Evolutionary conservation across 2,888 invertebrate genomes (phyloP).

Genomic region (Argynnis bischoffii): DNA sequence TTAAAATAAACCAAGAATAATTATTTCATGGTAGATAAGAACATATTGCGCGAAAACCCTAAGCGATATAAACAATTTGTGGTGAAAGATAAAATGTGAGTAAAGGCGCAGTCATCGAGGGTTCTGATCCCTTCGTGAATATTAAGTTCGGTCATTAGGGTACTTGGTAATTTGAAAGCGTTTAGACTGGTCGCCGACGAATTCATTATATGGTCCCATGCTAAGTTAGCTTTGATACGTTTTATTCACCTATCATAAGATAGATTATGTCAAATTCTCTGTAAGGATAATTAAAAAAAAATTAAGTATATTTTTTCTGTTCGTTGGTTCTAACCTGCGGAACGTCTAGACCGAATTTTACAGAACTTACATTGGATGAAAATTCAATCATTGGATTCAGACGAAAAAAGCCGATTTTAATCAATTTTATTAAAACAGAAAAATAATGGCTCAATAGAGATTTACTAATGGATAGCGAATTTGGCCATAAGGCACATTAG

Average conservation of each 20-base stretch:
- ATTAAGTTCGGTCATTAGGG: conserved; percentile 71
- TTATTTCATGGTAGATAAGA: not conserved
- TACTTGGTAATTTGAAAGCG: conserved; percentile 65
- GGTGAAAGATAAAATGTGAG: conserved; percentile 44
- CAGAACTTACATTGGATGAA: too few relatives aligned
- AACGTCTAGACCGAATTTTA: too few relatives aligned
- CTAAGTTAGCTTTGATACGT: conserved; percentile 55
- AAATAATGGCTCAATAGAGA: too few relatives aligned
- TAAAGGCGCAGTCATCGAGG: conserved; percentile 40
- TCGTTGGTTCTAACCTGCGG: too few relatives aligned
- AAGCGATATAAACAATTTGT: conserved; percentile 47
- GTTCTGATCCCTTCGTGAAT: conserved; percentile 64
- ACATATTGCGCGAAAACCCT: conserved; percentile 11
- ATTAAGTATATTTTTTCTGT: too few relatives aligned
- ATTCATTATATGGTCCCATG: conserved; percentile 58
- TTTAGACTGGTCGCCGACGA: conserved; percentile 61
- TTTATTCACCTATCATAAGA: conserved; percentile 10
- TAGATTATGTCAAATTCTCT: not conserved
- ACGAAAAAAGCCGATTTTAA: too few relatives aligned
- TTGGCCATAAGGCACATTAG: too few relatives aligned
- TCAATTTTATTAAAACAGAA: too few relatives aligned
- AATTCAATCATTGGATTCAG: too few relatives aligned
- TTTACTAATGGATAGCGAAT: too few relatives aligned
- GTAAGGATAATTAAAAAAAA: not conserved
- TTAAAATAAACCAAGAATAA: not conserved